phyloP scores from a whole-genome alignment of 1,140 invertebrate genomes.

The Diploscapter pachys region DNA sequence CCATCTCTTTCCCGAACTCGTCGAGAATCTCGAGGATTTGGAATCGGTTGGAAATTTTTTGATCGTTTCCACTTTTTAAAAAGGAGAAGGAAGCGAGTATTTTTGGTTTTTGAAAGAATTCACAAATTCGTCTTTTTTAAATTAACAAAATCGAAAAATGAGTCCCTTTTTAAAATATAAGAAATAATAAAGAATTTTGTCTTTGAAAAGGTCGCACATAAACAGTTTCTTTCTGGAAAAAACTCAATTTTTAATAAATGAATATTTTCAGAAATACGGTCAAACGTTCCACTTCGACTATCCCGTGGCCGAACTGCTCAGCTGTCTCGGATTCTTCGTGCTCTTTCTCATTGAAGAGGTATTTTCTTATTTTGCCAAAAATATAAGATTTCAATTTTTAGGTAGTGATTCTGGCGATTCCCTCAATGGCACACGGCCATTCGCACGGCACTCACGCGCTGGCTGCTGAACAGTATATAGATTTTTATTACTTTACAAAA shows the following conservation, averaged over 20 bases:
- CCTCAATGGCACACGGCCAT: slow-evolving; percentile 50
- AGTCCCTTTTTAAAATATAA: background rate
- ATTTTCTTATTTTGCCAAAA: no score
- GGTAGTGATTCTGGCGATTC: slow-evolving; percentile 63
- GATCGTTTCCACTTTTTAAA: no score
- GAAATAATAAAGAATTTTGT: background rate
- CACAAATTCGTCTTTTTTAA: no score
- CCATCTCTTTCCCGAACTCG: slow-evolving; percentile 78
- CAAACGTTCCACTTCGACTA: slow-evolving; percentile 56
- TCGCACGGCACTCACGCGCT: slow-evolving; percentile 35
- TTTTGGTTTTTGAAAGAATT: no score
- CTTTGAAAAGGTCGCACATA: no score
- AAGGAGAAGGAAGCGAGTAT: no score
- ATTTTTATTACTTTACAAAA: background rate
- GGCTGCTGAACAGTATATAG: slow-evolving; percentile 6
- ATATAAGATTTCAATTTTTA: background rate
- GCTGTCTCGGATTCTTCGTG: slow-evolving; percentile 76
- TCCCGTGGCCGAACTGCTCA: slow-evolving; percentile 70
- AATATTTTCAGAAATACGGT: background rate
- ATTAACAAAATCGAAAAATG: no score
- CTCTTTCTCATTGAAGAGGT: slow-evolving; percentile 78
- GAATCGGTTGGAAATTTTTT: background rate
- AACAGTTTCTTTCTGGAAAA: background rate
- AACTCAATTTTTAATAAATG: background rate
- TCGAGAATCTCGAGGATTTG: slow-evolving; percentile 41